Evolutionary conservation across 1,140 invertebrate species (phyloP), one percentile per base, ranked within the genome.

Genomic region (Dysdera silvatica): DNA sequence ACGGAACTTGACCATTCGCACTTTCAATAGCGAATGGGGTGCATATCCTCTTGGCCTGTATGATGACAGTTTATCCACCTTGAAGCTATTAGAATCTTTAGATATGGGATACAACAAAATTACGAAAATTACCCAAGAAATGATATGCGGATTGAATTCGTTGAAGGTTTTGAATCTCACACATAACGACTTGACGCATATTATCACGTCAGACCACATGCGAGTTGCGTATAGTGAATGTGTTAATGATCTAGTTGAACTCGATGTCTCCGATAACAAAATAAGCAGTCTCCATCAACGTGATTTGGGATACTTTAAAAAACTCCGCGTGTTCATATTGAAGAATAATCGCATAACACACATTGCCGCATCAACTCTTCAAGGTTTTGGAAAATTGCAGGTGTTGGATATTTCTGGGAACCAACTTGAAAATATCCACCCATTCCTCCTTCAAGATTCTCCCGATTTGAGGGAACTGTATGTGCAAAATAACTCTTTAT

Each of bases 331-430:
- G 26, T 54, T 72, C 16, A 82, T 84, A 68, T 74, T 95, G 55
- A 85, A 91, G 73, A 82, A 89, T 71, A 95, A 95, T 73, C 84
- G 85, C 65, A 85, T 94, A 58, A 81, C 80, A n/a, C 84, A 89
- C 69, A 82, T 93, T 56, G 86, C 84, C 33, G 84, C 84, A 52
- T 85, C 87, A 71, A 83, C 87, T 14, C 80, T 93, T 54, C 80
- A 83, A 29, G 87, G 87, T 5, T 79, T 93, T 26, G 81, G 82
- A 7, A 85, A 84, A 28, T 76, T 94, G 65, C 80, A 85, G 65
- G 82, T 88, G 23, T 80, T 95, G 20, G 91, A 95, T 77, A 80
- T 91, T 73, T 89, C 88, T 48, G 83, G 86, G 72, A 94, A 94
- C 72, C 82, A 83, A 54, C 75, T 95, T 68, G 82, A 84, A 59